Evolutionary conservation across 2,888 invertebrate genomes (phyloP), one percentile per base, ranked within the genome.

Genomic region (Dyspetes luteomarginatus): DNA sequence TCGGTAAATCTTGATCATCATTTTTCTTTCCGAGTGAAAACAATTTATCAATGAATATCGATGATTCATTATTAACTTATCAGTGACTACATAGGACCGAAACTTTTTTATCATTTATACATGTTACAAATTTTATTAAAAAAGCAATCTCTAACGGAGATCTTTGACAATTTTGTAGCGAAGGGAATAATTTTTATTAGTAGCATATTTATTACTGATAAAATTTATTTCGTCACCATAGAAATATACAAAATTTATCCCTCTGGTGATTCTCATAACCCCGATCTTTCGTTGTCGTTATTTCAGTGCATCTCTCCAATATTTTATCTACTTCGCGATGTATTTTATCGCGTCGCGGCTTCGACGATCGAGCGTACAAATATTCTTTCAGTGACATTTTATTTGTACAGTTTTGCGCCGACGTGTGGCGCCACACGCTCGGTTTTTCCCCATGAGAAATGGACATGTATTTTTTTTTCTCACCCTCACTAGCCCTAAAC

Each of bases 291-390:
- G 2, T 36, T 36, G 12, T 9, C n/a, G 36, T 12, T 36, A 7
- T 3, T 12, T 36, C 36, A 7, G 36, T 3, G 12, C 12, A 12
- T 7, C 36, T 36, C 36, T 36, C 12, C 12, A 9, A 0, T 36
- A 36, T 36, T 36, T 9, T 3, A 12, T 12, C 12, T 36, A 36
- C 12, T 36, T 36, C 12, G 36, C 36, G 9, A 36, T 36, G 12
- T 36, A 36, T 36, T 12, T 36, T 36, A 3, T 36, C 12, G 15
- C 56, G 30, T 56, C 56, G n/a, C n/a, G n/a, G n/a, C n/a, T n/a
- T n/a, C 56, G 56, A 30, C 26, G 56, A 9, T 56, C 56, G 26
- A 56, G 56, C 48, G 12, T n/a, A 48, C 48, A n/a, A 15, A 48
- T 48, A 48, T 48, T 15, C 15, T 17, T 48, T 48, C 48, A 15